Conservation (phyloP, 2,797 vertebrate species). For the Sebastes melanostomus region DNA sequence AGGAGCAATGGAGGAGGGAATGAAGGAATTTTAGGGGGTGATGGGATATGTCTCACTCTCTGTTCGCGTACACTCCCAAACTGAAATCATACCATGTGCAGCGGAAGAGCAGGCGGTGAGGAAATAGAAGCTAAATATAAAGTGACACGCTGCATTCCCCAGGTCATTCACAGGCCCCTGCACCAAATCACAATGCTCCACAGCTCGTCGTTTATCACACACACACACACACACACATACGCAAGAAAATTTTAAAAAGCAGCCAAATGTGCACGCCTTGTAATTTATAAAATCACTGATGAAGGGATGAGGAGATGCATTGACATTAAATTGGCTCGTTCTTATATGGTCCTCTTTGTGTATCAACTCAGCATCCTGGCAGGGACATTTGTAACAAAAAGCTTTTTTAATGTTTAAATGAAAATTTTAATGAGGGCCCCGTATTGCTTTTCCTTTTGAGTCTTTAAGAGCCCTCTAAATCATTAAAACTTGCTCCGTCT, state of each 20-base stretch:
- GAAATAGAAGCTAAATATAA: constrained; percentile 76
- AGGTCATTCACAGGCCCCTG: constrained; percentile 64
- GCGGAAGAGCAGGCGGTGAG: constrained; percentile 68
- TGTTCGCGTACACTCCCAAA: constrained; percentile 36
- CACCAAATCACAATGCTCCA: constrained; percentile 63
- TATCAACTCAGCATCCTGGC: constrained; percentile 75
- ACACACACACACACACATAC: constrained; percentile 41
- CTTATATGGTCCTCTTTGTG: constrained; percentile 60
- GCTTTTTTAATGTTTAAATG: constrained; percentile 82
- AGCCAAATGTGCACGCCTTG: constrained; percentile 63
- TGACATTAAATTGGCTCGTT: constrained; percentile 72
- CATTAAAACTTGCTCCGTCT: constrained; percentile 82
- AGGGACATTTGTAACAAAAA: constrained; percentile 79
- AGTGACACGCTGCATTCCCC: constrained; percentile 73
- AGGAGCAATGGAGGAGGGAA: constrained; percentile 68
- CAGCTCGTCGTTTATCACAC: constrained; percentile 63
- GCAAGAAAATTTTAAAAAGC: constrained; percentile 53
- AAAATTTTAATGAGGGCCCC: constrained; percentile 79
- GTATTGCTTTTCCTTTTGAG: constrained; percentile 71
- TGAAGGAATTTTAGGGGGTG: constrained; percentile 71
- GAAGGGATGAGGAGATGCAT: constrained; percentile 62
- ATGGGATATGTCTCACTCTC: constrained; percentile 65
- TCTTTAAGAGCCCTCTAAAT: constrained; percentile 82
- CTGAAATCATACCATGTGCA: constrained; percentile 66
- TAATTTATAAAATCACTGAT: constrained; percentile 67